A percentile compares a stretch with the other conserved stretches of the same genome.
Conservation (phyloP, 2,113 vertebrate genomes). For the Colossoma macropomum region DNA sequence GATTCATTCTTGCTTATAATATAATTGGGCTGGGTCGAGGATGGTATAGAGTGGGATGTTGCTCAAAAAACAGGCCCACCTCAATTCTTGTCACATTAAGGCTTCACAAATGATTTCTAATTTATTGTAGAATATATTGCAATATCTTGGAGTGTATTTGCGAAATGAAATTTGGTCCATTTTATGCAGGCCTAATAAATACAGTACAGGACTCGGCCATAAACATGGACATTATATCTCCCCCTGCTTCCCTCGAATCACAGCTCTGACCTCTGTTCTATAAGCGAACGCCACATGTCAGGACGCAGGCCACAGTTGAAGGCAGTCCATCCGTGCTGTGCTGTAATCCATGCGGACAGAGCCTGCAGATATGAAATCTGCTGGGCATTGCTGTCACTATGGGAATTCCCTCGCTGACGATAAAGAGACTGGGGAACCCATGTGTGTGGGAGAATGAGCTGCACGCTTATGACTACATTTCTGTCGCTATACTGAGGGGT, state of each 20-base stretch:
- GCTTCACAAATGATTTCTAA: no score
- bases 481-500: neutral
- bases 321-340: neutral
- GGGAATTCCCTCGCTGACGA: neutral
- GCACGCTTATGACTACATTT: neutral
- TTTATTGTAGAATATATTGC: no score
- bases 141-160: no score
- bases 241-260: neutral
- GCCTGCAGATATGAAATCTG: neutral
- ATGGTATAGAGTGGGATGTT: no score
- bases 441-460: neutral
- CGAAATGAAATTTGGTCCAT: no score
- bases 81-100: no score
- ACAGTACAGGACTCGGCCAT: neutral
- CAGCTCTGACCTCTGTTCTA: slow-evolving; percentile 2
- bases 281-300: neutral
- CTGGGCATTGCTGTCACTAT: slow-evolving; percentile 3
- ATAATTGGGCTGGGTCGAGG: no score
- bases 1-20: no score
- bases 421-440: neutral
- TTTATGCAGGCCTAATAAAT: neutral
- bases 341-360: slow-evolving; percentile 25
- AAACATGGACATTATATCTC: neutral
- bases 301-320: neutral
- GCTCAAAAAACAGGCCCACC: no score